Base-by-base conservation (phyloP, 30 jellyfish, hydroid and myxozoan genomes). In the Hydractinia echinata region DNA sequence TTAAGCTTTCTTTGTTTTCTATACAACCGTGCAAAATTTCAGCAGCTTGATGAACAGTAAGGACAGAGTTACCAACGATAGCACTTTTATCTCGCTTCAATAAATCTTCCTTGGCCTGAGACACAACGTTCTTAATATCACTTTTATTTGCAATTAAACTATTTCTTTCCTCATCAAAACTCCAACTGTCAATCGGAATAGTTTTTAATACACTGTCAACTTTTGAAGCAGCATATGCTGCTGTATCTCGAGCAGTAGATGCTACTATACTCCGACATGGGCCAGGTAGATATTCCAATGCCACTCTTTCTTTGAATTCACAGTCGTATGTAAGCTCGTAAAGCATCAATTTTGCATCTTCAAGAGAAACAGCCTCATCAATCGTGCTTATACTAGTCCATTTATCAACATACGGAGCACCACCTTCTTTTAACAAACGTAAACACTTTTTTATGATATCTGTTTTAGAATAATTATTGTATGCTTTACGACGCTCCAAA, bases 311-410 rank as follows among this genome's bases (percentile, higher is more conserved):
- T 20, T 48, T 13, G 50, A 13, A 13, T 67, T 20, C 3, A 13
- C 11, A 67, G 21, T 13, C 14, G 51, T 67, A 11, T 67, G 19
- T 67, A 11, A 67, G 51, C 20, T 10, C 14, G 11, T 21, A 1
- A 15, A 67, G 50, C 78, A 67, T 21, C 14, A 48, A 10, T 67
- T 10, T 4, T 67, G 78, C 78, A 20, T 67, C 78, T 67, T 67
- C 78, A 21, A 16, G 78, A 21, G 50, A 13, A 11, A 67, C 50
- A 11, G 11, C 19, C 11, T 13, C 50, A 11, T 20, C 51, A 15
- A 67, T 15, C 21, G n/a, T 67, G 51, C 50, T 10, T 15, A 67
- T 67, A 10, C 50, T 16, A 20, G 78, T 48, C 78, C 78, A 67
- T 13, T 13, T 15, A 10, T 21, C 51, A 16, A 67, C 51, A 13